A percentile compares a stretch with the other conserved stretches of the same genome.
Evolutionary conservation across 1,140 invertebrate species (phyloP).

Genomic region (Carposina sasakii): DNA sequence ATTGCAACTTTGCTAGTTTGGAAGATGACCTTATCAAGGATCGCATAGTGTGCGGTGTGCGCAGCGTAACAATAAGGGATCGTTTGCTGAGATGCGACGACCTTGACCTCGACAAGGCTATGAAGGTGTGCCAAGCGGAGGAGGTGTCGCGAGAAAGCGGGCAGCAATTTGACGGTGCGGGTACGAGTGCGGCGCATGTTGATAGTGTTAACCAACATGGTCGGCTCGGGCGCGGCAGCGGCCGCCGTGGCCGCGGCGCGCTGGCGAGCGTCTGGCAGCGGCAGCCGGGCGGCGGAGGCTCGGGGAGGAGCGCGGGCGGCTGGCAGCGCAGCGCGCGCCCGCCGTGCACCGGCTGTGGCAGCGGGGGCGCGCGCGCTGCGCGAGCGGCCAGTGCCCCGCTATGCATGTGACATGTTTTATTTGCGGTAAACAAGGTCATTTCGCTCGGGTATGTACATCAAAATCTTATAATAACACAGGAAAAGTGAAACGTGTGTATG

Average conservation of each 20-base stretch:
- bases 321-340: too few species aligned
- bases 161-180: not conserved
- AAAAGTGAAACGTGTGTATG: slow-evolving; percentile 22
- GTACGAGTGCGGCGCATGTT: slow-evolving; percentile 1
- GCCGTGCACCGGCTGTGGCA: not conserved
- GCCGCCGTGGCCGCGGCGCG: slow-evolving; percentile 13
- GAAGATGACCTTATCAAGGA: slow-evolving; percentile 19
- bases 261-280: slow-evolving; percentile 8
- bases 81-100: slow-evolving; percentile 16
- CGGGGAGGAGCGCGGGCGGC: too few species aligned
- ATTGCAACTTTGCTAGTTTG: slow-evolving; percentile 21
- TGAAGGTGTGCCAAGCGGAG: slow-evolving; percentile 15
- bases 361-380: slow-evolving; percentile 11
- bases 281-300: slow-evolving; percentile 11
- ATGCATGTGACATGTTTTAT: not conserved
- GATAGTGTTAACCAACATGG: not conserved
- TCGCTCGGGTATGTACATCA: slow-evolving; percentile 8
- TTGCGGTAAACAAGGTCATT: slow-evolving; percentile 5
- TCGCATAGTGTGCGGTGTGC: slow-evolving; percentile 16
- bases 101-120: slow-evolving; percentile 15
- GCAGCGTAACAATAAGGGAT: slow-evolving; percentile 6
- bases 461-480: too few species aligned
- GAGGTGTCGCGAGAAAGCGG: slow-evolving; percentile 10
- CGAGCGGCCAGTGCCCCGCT: not conserved
- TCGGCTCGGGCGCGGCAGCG: not conserved